Conservation (phyloP, 2,888 invertebrate species). For the Rhaphigaster nebulosa region DNA sequence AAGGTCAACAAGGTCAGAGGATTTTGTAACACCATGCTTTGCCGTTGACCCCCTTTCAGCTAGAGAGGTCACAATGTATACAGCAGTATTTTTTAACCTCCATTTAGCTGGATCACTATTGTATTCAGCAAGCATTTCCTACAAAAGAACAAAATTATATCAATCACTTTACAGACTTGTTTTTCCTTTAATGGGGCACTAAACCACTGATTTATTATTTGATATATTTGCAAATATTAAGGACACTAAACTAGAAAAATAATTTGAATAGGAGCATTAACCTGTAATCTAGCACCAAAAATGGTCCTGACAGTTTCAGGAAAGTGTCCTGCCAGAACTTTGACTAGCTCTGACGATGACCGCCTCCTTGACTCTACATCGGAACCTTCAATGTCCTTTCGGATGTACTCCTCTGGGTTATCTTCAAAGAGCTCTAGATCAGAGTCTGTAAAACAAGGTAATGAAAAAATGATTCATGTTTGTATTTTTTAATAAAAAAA, state of each 20-base stretch:
- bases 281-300: slow-evolving; percentile 52
- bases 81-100: slow-evolving; percentile 95
- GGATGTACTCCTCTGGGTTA: slow-evolving; percentile 97
- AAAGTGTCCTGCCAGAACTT: slow-evolving; percentile 88
- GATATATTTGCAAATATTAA: too few relatives aligned
- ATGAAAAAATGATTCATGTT: slow-evolving; percentile 42
- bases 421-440: slow-evolving; percentile 98
- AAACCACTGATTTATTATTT: not conserved
- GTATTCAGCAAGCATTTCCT: slow-evolving; percentile 86
- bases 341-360: slow-evolving; percentile 97
- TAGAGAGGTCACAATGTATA: slow-evolving; percentile 95
- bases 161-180: not conserved
- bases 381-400: slow-evolving; percentile 97
- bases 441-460: slow-evolving; percentile 73
- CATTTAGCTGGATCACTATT: slow-evolving; percentile 84
- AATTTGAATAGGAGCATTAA: not conserved
- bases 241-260: not conserved
- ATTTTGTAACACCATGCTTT: slow-evolving; percentile 89
- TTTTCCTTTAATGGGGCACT: not conserved
- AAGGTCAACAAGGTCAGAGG: slow-evolving; percentile 90
- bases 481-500: not conserved
- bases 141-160: slow-evolving; percentile 64
- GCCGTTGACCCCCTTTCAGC: slow-evolving; percentile 91
- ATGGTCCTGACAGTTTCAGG: slow-evolving; percentile 89
- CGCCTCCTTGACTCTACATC: slow-evolving; percentile 96